Percentiles rank a stretch among this genome's conserved stretches.
These are phyloP conservation scores for Nomada fucata DNA, from an alignment of 2,888 invertebrate species.

Conservation along the genomic window DNA sequence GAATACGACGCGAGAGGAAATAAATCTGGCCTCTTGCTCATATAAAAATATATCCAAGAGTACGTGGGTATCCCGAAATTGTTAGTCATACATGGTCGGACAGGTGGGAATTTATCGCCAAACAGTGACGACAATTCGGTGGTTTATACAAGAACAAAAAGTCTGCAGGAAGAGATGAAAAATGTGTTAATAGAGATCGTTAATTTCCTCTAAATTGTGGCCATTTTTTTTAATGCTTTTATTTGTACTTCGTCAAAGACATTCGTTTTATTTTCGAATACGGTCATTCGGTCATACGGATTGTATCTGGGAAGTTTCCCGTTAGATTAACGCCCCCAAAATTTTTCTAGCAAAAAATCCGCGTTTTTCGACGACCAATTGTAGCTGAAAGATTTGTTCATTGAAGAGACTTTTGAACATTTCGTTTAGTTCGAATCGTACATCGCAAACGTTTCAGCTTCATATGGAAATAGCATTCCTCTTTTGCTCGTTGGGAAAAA, in stretches of 20 bases:
- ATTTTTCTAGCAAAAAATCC: background rate
- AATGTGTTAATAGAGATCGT: background rate
- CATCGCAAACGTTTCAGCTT: background rate
- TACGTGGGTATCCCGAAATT: background rate
- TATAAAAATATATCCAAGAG: background rate
- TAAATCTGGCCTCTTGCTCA: background rate
- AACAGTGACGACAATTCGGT: too few species aligned
- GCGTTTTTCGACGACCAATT: background rate
- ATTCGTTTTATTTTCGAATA: background rate
- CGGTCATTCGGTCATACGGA: background rate
- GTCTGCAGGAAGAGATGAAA: background rate
- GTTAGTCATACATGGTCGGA: background rate
- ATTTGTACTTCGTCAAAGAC: background rate
- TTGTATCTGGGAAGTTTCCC: background rate
- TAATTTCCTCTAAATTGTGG: background rate
- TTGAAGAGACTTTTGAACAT: background rate
- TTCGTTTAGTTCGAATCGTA: background rate
- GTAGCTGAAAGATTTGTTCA: background rate
- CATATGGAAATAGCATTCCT: background rate
- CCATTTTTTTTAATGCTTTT: background rate
- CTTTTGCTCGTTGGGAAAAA: background rate
- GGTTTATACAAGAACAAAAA: background rate
- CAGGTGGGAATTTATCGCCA: too few species aligned
- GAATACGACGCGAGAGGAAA: conserved; percentile 3
- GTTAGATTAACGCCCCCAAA: too few species aligned